phyloP scores from a whole-genome alignment of 2,797 vertebrate genomes.

The Cottoperca gobio region DNA sequence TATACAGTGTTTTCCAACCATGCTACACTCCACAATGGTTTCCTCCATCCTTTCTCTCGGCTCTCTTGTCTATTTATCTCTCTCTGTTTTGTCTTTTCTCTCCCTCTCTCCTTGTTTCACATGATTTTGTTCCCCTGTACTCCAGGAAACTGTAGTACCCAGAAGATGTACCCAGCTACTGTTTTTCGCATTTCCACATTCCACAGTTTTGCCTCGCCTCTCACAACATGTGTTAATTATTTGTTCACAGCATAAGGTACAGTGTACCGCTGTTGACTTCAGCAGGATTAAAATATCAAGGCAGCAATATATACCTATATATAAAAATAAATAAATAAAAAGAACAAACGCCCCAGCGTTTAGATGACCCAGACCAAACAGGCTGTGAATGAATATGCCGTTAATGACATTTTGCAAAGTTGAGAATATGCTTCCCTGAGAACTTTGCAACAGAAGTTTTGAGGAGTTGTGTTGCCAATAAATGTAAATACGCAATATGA shows the following conservation, averaged over 20 bases:
- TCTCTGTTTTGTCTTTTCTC: conserved; percentile 4
- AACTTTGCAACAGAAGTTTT: background rate
- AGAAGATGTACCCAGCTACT: background rate
- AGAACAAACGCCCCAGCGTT: background rate
- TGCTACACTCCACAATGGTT: conserved; percentile 14
- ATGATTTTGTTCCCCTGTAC: background rate
- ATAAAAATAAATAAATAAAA: too few species aligned
- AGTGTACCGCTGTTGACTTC: background rate
- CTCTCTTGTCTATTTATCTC: conserved; percentile 34
- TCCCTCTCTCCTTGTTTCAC: conserved; percentile 3
- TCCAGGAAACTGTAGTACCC: conserved; percentile 13
- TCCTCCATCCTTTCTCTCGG: conserved; percentile 15
- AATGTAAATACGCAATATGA: too few species aligned
- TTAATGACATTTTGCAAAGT: background rate
- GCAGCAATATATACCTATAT: too few species aligned
- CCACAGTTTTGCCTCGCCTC: conserved; percentile 18
- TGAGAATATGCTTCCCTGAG: background rate
- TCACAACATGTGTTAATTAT: conserved; percentile 26
- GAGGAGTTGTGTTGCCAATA: too few species aligned
- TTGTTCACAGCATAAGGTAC: conserved; percentile 2
- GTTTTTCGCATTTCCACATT: conserved; percentile 21
- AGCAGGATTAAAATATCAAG: background rate
- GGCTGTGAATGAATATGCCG: background rate
- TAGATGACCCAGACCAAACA: background rate
- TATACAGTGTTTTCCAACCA: conserved; percentile 56